phyloP scores from a whole-genome alignment of 2,888 invertebrate genomes.

The Mycogona germanica region DNA sequence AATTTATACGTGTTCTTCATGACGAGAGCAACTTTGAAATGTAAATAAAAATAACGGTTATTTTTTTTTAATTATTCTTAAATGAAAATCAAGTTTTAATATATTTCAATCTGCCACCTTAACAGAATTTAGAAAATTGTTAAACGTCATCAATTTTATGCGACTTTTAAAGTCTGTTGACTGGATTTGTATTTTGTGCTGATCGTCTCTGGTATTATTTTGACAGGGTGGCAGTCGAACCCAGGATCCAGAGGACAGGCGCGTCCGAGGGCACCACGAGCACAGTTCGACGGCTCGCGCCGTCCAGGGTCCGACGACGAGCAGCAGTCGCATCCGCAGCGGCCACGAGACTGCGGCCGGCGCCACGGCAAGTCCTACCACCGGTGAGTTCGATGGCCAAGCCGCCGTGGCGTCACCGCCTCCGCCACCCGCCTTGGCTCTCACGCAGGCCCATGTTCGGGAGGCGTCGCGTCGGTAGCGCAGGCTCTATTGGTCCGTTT shows the following conservation, averaged over 20 bases:
- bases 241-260: constrained; percentile 15
- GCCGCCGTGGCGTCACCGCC: not conserved
- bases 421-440: not conserved
- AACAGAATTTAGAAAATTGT: no score
- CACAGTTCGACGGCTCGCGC: constrained; percentile 15
- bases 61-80: no score
- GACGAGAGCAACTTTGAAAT: no score
- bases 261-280: constrained; percentile 14
- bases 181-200: constrained; percentile 7
- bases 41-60: no score
- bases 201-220: no score
- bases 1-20: no score
- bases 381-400: constrained; percentile 13
- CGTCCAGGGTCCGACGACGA: constrained; percentile 11
- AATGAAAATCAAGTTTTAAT: no score
- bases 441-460: not conserved
- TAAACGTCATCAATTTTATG: not conserved
- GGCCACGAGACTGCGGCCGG: constrained; percentile 16
- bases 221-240: constrained; percentile 19
- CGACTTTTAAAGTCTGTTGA: not conserved
- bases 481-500: not conserved
- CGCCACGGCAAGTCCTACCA: constrained; percentile 17
- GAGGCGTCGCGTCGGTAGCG: constrained; percentile 11
- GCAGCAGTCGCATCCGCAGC: constrained; percentile 17
- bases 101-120: no score